phyloP scores from a whole-genome alignment of 2,888 invertebrate genomes.

The Onchidella celtica region DNA sequence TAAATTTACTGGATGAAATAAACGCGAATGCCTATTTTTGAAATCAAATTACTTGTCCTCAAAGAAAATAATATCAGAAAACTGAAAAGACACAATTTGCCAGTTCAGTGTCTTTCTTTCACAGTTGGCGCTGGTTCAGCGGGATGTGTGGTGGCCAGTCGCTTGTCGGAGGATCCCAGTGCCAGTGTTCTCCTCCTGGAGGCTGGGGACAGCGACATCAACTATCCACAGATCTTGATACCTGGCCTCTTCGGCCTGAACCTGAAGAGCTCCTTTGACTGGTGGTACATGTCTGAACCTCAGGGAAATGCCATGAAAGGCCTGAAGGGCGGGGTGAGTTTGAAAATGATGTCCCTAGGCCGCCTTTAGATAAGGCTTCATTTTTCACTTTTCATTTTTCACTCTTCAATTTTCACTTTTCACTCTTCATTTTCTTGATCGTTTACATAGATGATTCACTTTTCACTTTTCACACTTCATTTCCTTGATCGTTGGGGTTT shows the following conservation, averaged over 20 bases:
- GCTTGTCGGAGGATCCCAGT: conserved; percentile 79
- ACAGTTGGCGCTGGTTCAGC: conserved; percentile 82
- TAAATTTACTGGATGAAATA: no score
- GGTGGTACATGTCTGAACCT: conserved; percentile 49
- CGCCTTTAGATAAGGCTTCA: no score
- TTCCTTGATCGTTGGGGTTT: no score
- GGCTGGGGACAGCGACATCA: conserved; percentile 81
- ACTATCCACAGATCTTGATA: conserved; percentile 31
- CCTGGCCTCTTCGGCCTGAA: conserved; percentile 32
- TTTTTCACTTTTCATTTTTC: no score
- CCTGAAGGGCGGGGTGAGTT: conserved; percentile 23
- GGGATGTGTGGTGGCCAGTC: conserved; percentile 81
- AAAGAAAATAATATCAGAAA: no score
- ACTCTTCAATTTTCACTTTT: no score
- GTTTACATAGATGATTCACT: no score
- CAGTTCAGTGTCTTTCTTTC: background rate
- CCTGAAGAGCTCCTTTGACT: conserved; percentile 41
- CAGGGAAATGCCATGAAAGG: conserved; percentile 43
- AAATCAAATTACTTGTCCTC: no score
- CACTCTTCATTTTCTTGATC: no score
- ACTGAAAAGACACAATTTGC: background rate
- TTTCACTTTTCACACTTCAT: no score
- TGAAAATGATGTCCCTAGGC: no score
- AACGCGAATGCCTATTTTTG: no score
- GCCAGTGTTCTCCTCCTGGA: conserved; percentile 79